Conservation (phyloP, 2,113 vertebrate genomes). For the Semnornis frantzii region DNA sequence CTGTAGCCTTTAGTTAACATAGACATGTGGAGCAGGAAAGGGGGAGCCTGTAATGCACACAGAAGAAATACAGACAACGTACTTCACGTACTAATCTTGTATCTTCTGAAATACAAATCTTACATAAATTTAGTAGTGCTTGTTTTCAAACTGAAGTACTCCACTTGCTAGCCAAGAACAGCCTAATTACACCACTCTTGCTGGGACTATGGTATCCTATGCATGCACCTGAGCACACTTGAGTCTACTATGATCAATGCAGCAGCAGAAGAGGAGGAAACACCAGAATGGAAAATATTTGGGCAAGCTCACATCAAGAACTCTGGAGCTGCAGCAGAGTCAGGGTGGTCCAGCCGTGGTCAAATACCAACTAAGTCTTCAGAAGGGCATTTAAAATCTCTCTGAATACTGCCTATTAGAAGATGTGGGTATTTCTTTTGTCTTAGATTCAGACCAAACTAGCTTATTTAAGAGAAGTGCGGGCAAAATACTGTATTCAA, state of each 20-base stretch:
- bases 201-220: neutral
- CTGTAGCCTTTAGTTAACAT: slow-evolving; percentile 18
- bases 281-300: neutral
- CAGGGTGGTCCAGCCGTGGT: neutral
- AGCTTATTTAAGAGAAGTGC: neutral
- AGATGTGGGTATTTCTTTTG: neutral
- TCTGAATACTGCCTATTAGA: neutral
- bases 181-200: neutral
- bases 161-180: neutral
- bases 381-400: neutral
- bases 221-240: neutral
- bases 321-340: neutral
- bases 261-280: neutral
- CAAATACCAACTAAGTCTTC: neutral
- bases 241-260: neutral
- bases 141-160: neutral
- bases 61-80: neutral
- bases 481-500: neutral
- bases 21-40: neutral
- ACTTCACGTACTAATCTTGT: neutral
- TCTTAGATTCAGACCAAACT: neutral
- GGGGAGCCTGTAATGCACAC: neutral
- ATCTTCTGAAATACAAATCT: neutral
- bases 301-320: neutral
- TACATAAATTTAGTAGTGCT: neutral